Percentiles rank a stretch among this genome's conserved stretches.
These are phyloP conservation scores for Mimumesa dahlbomi DNA, from an alignment of 2,888 invertebrate genomes.

Conservation along the genomic window DNA sequence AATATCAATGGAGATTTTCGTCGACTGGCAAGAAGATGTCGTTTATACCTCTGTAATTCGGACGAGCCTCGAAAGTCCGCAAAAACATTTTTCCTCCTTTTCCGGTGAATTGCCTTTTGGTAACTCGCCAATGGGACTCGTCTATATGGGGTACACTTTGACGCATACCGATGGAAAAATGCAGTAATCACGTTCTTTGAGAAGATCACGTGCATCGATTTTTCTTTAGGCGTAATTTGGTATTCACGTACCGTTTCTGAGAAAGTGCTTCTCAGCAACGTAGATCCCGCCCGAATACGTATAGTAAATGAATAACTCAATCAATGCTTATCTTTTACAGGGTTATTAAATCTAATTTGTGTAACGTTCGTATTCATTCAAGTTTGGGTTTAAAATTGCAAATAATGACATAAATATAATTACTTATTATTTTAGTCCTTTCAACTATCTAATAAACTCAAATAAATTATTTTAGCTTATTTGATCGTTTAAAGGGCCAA, in stretches of 20 bases:
- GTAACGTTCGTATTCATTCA: too few species aligned
- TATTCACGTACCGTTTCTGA: not conserved
- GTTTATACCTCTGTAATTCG: not conserved
- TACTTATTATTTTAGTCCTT: too few species aligned
- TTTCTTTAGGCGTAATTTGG: not conserved
- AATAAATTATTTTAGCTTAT: too few species aligned
- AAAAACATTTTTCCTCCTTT: conserved; percentile 19
- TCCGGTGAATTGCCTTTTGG: conserved; percentile 50
- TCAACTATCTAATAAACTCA: too few species aligned
- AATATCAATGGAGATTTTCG: conserved; percentile 19
- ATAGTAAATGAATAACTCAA: too few species aligned
- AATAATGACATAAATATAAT: too few species aligned
- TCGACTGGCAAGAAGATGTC: too few species aligned
- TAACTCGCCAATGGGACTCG: conserved; percentile 46
- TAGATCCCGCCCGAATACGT: too few species aligned
- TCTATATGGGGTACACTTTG: conserved; percentile 9
- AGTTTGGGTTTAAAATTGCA: too few species aligned
- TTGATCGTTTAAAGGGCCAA: too few species aligned
- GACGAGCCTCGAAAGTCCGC: not conserved
- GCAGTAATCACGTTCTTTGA: conserved; percentile 36
- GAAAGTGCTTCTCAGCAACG: not conserved
- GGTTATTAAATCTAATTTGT: too few species aligned
- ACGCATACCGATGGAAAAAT: conserved; percentile 35
- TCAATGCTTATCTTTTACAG: too few species aligned
- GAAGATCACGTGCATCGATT: conserved; percentile 12